Conservation (phyloP, 2,113 vertebrate genomes). For the Dinomys branickii region DNA sequence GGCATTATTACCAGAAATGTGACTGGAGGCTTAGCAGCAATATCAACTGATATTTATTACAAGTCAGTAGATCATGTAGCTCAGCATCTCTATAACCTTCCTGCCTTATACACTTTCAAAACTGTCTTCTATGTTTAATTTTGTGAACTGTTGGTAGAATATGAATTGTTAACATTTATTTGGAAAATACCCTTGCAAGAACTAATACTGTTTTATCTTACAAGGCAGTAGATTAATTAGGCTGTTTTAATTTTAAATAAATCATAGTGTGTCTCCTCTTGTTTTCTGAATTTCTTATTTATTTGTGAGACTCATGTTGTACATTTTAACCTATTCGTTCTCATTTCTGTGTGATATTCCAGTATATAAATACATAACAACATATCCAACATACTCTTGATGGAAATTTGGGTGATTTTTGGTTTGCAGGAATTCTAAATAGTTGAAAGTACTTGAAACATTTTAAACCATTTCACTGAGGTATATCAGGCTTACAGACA, state of each 20-base stretch:
- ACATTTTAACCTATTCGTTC: neutral
- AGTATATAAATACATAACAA: neutral
- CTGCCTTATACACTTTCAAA: neutral
- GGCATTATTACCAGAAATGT: neutral
- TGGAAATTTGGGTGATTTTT: neutral
- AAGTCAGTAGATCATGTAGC: neutral
- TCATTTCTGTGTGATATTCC: neutral
- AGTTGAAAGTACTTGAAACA: neutral
- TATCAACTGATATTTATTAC: neutral
- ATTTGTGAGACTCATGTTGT: neutral
- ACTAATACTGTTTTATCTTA: neutral
- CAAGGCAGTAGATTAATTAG: neutral
- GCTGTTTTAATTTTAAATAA: conserved; percentile 30
- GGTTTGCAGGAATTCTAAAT: conserved; percentile 5
- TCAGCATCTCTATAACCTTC: neutral
- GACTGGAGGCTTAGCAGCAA: neutral
- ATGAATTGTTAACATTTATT: neutral
- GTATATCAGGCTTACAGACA: neutral
- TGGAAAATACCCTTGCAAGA: conserved; percentile 21
- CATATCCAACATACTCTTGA: neutral
- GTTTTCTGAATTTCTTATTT: neutral
- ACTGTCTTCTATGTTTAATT: conserved; percentile 6
- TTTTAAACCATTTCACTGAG: neutral
- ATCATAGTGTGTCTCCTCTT: neutral
- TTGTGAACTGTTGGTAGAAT: neutral